Percentiles rank a stretch among this genome's conserved stretches.
phyloP scores from a whole-genome alignment of 2,113 vertebrate species.

The Suricata suricatta region DNA sequence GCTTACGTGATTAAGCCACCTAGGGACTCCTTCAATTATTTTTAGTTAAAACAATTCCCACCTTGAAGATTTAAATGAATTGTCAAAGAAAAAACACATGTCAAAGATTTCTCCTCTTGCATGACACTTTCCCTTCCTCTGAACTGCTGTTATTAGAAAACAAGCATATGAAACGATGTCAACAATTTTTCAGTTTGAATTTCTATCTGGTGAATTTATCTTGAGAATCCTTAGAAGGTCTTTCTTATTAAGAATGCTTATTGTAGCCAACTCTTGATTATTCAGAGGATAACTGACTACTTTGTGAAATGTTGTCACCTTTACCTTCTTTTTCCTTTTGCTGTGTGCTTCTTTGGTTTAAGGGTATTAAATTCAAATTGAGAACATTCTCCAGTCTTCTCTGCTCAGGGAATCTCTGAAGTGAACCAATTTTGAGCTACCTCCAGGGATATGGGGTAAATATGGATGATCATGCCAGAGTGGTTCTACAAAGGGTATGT shows the following conservation, averaged over 20 bases:
- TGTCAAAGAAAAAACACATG: slow-evolving; percentile 37
- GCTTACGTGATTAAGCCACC: too few relatives aligned
- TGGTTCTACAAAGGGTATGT: neutral
- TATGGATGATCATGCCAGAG: neutral
- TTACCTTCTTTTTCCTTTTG: neutral
- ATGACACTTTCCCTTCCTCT: slow-evolving; percentile 39
- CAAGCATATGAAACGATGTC: slow-evolving; percentile 13
- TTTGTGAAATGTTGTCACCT: neutral
- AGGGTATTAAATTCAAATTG: neutral
- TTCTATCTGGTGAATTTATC: slow-evolving; percentile 8
- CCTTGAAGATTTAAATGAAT: slow-evolving; percentile 42
- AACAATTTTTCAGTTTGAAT: slow-evolving; percentile 8
- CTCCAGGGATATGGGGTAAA: neutral
- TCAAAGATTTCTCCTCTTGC: slow-evolving; percentile 16
- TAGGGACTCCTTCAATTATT: neutral
- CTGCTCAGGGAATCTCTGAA: neutral
- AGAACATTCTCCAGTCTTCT: neutral
- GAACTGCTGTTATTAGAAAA: slow-evolving; percentile 51
- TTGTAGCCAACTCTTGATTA: neutral
- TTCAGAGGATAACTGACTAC: neutral
- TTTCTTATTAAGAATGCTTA: neutral
- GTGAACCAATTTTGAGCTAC: neutral
- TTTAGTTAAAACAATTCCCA: slow-evolving; percentile 38
- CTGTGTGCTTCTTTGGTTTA: neutral
- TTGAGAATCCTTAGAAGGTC: neutral